Evolutionary conservation across 2,797 vertebrate genomes (phyloP).

Genomic region (Sparidentex hasta): DNA sequence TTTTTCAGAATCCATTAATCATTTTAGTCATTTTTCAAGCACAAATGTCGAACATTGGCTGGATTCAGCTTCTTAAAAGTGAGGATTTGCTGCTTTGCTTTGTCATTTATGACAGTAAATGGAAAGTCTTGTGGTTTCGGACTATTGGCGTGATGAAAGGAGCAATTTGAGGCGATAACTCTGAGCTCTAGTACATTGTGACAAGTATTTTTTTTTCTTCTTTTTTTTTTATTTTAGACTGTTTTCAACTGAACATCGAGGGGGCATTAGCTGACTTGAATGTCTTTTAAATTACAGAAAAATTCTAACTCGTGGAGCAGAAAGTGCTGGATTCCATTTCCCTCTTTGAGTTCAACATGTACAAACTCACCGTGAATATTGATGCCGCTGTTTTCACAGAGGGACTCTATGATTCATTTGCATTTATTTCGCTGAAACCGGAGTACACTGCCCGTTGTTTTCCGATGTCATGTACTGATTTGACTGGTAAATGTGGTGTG

Average conservation of each 20-base stretch:
- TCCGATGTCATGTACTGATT: conserved; percentile 61
- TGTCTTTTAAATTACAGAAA: neutral
- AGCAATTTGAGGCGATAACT: too few species aligned
- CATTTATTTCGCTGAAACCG: conserved; percentile 70
- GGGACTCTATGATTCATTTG: conserved; percentile 67
- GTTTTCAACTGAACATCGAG: neutral
- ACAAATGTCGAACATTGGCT: too few species aligned
- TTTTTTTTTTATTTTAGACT: neutral
- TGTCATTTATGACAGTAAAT: too few species aligned
- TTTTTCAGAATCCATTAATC: too few species aligned
- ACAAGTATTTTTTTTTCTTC: too few species aligned
- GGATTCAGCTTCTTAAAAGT: too few species aligned
- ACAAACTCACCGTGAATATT: neutral
- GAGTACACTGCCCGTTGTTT: conserved; percentile 58
- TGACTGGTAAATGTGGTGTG: conserved; percentile 83
- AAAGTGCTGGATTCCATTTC: neutral
- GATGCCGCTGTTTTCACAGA: neutral
- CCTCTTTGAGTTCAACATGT: neutral
- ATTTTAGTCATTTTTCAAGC: too few species aligned
- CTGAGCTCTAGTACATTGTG: too few species aligned
- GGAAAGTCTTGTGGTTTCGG: too few species aligned
- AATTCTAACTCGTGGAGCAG: neutral
- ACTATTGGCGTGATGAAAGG: too few species aligned
- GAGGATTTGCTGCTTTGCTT: too few species aligned
- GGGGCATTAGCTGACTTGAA: neutral